phyloP scores from a whole-genome alignment of 2,888 invertebrate genomes.

The Thereva unica region DNA sequence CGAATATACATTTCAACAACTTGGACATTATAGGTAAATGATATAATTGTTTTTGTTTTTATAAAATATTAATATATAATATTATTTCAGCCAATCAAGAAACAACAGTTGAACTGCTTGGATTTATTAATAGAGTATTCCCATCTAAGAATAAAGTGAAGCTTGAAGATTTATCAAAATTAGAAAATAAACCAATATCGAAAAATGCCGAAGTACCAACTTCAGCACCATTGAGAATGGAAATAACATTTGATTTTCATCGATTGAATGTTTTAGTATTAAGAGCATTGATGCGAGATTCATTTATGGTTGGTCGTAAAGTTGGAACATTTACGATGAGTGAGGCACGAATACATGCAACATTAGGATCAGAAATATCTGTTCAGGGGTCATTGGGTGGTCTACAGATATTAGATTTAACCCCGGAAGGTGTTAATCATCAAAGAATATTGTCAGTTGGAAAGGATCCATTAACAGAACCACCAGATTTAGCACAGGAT shows the following conservation, averaged over 20 bases:
- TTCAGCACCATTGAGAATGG: conserved; percentile 63
- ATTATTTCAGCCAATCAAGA: conserved; percentile 81
- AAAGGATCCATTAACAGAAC: conserved; percentile 68
- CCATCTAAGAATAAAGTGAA: conserved; percentile 48
- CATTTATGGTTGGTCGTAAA: conserved; percentile 75
- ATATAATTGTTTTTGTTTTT: not conserved
- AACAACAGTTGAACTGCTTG: conserved; percentile 89
- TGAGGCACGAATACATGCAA: conserved; percentile 86
- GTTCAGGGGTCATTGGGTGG: conserved; percentile 90
- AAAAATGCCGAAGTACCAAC: not conserved
- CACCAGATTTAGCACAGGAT: conserved; percentile 49
- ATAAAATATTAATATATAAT: not conserved
- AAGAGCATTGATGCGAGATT: conserved; percentile 76
- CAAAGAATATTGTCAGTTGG: conserved; percentile 86
- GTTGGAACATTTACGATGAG: conserved; percentile 93
- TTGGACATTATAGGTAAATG: conserved; percentile 84
- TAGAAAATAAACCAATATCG: conserved; percentile 1
- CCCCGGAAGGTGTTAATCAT: conserved; percentile 80
- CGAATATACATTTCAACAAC: conserved; percentile 91
- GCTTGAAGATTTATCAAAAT: conserved; percentile 29
- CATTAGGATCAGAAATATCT: conserved; percentile 68
- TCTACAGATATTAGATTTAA: conserved; percentile 86
- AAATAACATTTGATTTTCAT: conserved; percentile 91
- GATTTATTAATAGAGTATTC: conserved; percentile 79
- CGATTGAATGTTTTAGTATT: conserved; percentile 85